Base-by-base conservation (phyloP, 2,113 vertebrate species). In the Taurulus bubalis region DNA sequence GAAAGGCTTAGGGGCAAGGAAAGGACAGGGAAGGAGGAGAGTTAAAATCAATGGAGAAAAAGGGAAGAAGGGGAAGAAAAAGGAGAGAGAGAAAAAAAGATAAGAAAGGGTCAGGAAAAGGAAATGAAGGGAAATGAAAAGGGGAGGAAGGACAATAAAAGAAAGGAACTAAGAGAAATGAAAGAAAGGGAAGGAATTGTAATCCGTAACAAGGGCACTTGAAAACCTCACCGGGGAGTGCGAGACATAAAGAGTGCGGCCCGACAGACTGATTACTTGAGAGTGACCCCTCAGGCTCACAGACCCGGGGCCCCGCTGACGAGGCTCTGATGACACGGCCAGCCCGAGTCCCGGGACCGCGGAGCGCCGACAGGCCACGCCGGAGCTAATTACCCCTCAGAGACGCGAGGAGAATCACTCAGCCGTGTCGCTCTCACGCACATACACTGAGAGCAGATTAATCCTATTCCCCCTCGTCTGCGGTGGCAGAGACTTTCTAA, bases 301-400 rank as follows among this genome's bases (percentile, higher is more conserved):
- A 69, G 80, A 79, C 26, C 24, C 24, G 40, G 59, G 64, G 80
- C n/a, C n/a, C 83, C 62, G 64, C 58, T 74, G 79, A 89, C 71
- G 14, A 2, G n/a, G 63, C 77, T 79, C 71, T 67, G 85, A 81
- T 65, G 85, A 87, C 77, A 79, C 72, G 80, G 75, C 30, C 83
- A 71, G 83, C 32, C 32, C 32, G 24, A 82, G 86, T 86, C 86
- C 86, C 55, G 2, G 81, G 85, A 84, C 85, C 75, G 85, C 24
- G 38, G 75, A 83, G 86, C 87, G 84, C 38, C 51, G 82, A 72
- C 89, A 84, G 90, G 91, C 71, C 86, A 80, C 11, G 64, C 63
- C 80, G 83, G 40, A 69, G 87, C 82, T 94, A 92, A 93, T 92
- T 90, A 93, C 82, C 83, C 88, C 87, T 90, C 77, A 42, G 93